Base-by-base conservation (phyloP, 2,113 vertebrate species). In the Sebastes fasciatus region DNA sequence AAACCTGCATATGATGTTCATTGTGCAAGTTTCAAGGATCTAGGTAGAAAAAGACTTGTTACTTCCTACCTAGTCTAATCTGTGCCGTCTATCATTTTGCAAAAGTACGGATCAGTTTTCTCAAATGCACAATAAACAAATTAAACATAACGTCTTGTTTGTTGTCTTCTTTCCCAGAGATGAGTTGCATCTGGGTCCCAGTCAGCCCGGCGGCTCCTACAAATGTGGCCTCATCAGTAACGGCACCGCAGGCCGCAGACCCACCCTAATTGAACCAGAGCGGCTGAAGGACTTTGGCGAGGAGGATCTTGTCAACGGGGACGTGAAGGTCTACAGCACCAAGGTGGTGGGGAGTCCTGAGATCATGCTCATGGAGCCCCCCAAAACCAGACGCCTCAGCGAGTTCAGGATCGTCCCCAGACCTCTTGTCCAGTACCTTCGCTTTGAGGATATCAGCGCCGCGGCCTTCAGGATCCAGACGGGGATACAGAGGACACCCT, bases 281-380 rank as follows among this genome's bases (percentile, higher is more conserved):
- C 95, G 97, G 52, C 94, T 98, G 81, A 97, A 97, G 89, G 97
- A 96, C 91, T 98, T 97, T 87, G 97, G 95, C 2, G 97, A 97
- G 77, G 97, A 98, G 77, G 96, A 97, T 54, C 96, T 94, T 55
- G 72, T 97, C 57, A 96, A 97, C 0, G 96, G 96, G 8, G 95
- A 96, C 0, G 94, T 96, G 74, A 97, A 85, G 89, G 92, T 94
- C n/a, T 90, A 92, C 69, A 92, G 96, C 83, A 94, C 93, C 87
- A 96, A 93, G 79, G 93, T 96, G 49, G 62, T 85, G 8, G 93
- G 72, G 48, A 78, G 23, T 17, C 91, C 95, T 0, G 94, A 96
- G 83, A 75, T 95, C 69, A 82, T 85, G 65, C 87, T 96, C 40
- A 94, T 88, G 83, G 94, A 94, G 4, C 93, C 93, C 5, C 92